Evolutionary conservation across 2,888 invertebrate species (phyloP).

Genomic region (Hyposoter didymator): DNA sequence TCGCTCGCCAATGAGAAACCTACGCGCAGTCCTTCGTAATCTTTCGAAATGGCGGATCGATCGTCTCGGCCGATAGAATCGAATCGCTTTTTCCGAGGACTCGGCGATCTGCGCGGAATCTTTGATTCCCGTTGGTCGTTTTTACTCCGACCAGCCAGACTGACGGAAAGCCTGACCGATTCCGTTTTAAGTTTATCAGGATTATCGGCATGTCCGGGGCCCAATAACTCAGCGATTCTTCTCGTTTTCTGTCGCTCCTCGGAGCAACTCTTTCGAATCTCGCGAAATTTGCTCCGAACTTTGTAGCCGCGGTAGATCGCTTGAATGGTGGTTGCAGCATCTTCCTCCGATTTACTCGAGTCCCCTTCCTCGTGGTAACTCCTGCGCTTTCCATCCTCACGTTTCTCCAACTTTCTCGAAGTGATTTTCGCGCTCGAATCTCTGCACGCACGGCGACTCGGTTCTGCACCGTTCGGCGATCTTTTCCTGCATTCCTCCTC

Average conservation of each 20-base stretch:
- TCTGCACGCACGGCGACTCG: background rate
- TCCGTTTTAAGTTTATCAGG: slow-evolving; percentile 69
- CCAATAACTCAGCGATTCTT: slow-evolving; percentile 76
- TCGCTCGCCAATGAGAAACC: background rate
- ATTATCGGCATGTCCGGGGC: slow-evolving; percentile 58
- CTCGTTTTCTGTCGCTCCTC: slow-evolving; percentile 61
- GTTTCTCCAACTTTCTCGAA: background rate
- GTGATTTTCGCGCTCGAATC: background rate
- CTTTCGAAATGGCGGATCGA: slow-evolving; percentile 36
- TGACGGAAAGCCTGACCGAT: slow-evolving; percentile 71
- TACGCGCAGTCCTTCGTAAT: slow-evolving; percentile 68
- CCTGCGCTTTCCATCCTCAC: background rate
- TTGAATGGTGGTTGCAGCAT: slow-evolving; percentile 82
- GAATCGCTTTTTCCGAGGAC: slow-evolving; percentile 62
- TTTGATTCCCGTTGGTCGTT: slow-evolving; percentile 63
- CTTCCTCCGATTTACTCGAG: slow-evolving; percentile 77
- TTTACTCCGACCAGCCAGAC: slow-evolving; percentile 63
- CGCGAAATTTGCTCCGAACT: slow-evolving; percentile 74
- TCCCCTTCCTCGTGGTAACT: slow-evolving; percentile 62
- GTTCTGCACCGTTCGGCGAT: background rate
- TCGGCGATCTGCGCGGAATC: slow-evolving; percentile 57
- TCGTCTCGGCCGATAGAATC: slow-evolving; percentile 28
- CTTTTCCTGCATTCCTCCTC: background rate
- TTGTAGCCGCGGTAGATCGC: slow-evolving; percentile 81
- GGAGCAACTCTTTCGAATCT: slow-evolving; percentile 72